Evolutionary conservation across 2,888 invertebrate species (phyloP), one percentile per base, ranked within the genome.

Genomic region (Neuroscelio doddi): DNA sequence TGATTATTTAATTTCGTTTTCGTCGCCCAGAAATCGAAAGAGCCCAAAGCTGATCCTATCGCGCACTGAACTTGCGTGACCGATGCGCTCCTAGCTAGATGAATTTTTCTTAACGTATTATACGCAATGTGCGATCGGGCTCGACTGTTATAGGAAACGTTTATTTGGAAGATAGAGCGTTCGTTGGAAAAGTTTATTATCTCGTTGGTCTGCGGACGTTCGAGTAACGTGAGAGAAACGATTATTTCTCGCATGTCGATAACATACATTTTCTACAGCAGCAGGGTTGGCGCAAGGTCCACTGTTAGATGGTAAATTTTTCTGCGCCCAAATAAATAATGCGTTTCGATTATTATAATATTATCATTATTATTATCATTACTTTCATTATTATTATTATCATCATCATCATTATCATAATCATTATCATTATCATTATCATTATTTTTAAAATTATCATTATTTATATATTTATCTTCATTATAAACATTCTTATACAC

Each of bases 81-180:
- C 44, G 38, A 61, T 49, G 56, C 49, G 56, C 52, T 49, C 24
- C 36, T 64, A 53, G 58, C 52, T 65, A 65, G 50, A 52, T 39
- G 47, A 56, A 57, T 61, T 65, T 39, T 44, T 39, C 30, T 9
- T 16, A n/a, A 38, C 17, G 30, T 30, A 30, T 30, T 30, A 30
- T 3, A 30, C 3, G 9, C 8, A 9, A 10, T 9, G 30, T 9
- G 30, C 30, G 30, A 30, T n/a, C 15, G 47, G 41, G 49, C 64
- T 49, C 49, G 49, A 64, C 57, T 64, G 63, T 59, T 59, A 59
- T 59, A n/a, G n/a, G 51, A 47, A 52, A 36, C 64, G 57, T 51
- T 52, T 52, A 50, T 57, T 56, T 55, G 32, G 34, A 42, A 21
- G 50, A 41, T 51, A 26, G 51, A 30, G 39, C 45, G 10, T n/a